Conservation (phyloP, 2,113 vertebrate genomes). For the Donacobius atricapilla region DNA sequence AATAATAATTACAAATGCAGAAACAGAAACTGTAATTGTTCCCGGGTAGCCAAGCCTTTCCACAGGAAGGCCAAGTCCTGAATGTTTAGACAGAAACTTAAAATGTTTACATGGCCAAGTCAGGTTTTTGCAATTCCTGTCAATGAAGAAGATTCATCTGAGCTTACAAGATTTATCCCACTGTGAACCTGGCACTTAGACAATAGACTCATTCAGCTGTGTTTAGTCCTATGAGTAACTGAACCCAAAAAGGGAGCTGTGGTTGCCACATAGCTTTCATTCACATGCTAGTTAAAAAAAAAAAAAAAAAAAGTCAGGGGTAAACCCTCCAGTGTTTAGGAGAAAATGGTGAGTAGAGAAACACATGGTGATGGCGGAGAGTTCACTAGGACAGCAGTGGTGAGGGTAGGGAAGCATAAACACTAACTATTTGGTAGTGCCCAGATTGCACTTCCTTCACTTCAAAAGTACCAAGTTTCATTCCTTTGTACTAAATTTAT, state of each 20-base stretch:
- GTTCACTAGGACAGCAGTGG: background rate
- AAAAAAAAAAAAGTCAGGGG: background rate
- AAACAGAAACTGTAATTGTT: background rate
- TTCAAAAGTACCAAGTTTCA: background rate
- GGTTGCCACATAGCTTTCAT: background rate
- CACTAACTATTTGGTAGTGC: too few relatives aligned
- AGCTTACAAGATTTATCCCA: constrained; percentile 12
- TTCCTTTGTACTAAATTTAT: background rate
- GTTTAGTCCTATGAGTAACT: background rate
- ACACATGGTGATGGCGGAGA: background rate
- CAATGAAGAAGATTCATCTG: constrained; percentile 28
- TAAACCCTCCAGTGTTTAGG: background rate
- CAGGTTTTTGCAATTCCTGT: background rate
- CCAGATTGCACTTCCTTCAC: background rate
- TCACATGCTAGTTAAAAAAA: background rate
- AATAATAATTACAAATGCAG: background rate
- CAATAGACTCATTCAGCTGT: background rate
- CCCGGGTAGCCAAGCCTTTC: background rate
- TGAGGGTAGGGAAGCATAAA: background rate
- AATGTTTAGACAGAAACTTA: constrained; percentile 23
- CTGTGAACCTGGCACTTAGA: background rate
- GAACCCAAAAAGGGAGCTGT: background rate
- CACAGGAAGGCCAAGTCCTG: background rate
- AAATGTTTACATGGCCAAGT: constrained; percentile 16
- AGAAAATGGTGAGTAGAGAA: background rate